Base-by-base conservation (phyloP, 53 echinoderm and acorn worm genomes). In the Echinarachnius parma region DNA sequence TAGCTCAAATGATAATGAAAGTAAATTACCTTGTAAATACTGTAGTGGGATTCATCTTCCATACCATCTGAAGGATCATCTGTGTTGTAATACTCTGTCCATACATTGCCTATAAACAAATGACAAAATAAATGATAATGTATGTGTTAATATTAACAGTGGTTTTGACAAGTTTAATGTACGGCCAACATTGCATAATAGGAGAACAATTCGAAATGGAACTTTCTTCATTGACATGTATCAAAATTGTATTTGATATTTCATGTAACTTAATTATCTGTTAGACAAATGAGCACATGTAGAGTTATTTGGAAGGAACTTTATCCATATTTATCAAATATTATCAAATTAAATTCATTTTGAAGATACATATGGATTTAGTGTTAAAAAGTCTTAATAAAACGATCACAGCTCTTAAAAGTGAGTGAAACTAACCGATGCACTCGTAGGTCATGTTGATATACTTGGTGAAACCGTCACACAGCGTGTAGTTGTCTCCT, bases 391-490 rank as follows among this genome's bases (percentile, higher is more conserved):
- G n/a, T n/a, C n/a, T n/a, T n/a, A n/a, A n/a, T 48, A 48, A 48
- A 48, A 21, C 48, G 18, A 16, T 21, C 18, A 5, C 5, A 20
- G 21, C 21, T 3, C 18, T 18, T 48, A 7, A 48, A 10, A 48
- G n/a, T 18, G 21, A 48, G 52, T 7, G 14, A 9, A 26, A 8
- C 89, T 61, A 75, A 89, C 91, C 91, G 14, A 86, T 50, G 42
- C 91, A 90, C 3, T 75, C 82, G 15, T 80, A 82, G 2, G 91
- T 82, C 24, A 82, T 77, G 32, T 90, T 90, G 61, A 78, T 34
- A 52, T 86, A 90, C 9, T 82, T 72, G 18, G 86, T 78, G 69
- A 90, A 90, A 9, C 91, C 91, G 49, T 90, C 78, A 66, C 91
- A 90, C 25, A 31, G 62, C 3, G 86, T 77, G 32, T 86, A 90